Conservation (phyloP, 2,113 vertebrate species). For the Regulus satrapa region DNA sequence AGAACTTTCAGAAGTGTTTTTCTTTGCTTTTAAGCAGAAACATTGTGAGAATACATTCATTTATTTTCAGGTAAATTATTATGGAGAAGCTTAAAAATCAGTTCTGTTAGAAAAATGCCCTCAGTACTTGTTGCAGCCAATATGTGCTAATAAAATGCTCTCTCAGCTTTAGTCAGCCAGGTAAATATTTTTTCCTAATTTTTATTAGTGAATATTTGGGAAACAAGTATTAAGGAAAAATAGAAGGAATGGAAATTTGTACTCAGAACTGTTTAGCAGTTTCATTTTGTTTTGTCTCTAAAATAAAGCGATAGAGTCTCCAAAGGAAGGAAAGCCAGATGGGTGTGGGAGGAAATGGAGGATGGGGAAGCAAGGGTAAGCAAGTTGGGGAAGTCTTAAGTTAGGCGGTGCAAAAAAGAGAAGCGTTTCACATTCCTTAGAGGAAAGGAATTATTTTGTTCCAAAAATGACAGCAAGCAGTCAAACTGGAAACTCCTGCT, state of each 20-base stretch:
- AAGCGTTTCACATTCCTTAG: neutral
- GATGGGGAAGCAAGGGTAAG: neutral
- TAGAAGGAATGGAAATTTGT: neutral
- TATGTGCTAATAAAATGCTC: neutral
- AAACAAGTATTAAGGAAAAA: neutral
- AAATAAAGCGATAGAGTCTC: neutral
- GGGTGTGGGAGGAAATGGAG: constrained; percentile 54
- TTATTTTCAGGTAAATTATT: neutral
- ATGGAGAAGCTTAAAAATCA: neutral
- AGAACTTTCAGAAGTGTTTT: neutral
- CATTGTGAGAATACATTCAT: neutral
- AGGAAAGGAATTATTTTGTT: neutral
- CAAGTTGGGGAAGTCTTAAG: constrained; percentile 14
- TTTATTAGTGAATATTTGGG: neutral
- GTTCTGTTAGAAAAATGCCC: neutral
- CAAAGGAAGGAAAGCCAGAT: constrained; percentile 31
- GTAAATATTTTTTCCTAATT: neutral
- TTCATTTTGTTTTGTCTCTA: constrained; percentile 14
- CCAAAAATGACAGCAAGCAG: neutral
- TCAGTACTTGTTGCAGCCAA: neutral
- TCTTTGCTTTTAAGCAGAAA: neutral
- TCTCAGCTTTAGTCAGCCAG: neutral
- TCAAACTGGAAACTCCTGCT: neutral
- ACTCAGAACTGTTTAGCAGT: neutral
- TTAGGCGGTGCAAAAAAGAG: neutral